Conservation (phyloP, 2,797 vertebrate species). For the Poecilia picta region DNA sequence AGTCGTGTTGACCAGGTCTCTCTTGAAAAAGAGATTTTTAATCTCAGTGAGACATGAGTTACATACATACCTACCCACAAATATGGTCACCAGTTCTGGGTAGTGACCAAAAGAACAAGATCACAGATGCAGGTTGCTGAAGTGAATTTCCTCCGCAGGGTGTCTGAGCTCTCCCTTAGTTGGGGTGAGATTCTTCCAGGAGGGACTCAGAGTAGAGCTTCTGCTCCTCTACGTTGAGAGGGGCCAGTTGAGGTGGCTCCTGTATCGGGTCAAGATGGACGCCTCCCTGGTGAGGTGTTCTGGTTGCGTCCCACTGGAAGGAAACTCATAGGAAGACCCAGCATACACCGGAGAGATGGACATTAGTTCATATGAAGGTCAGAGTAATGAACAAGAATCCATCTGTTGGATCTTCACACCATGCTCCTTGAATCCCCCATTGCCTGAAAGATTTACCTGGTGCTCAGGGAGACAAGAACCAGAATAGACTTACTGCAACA, state of each 20-base stretch:
- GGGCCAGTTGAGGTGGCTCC: background rate
- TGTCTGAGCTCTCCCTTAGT: too few relatives aligned
- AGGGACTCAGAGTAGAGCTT: too few relatives aligned
- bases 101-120: too few relatives aligned
- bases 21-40: too few relatives aligned
- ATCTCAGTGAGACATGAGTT: too few relatives aligned
- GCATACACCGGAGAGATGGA: background rate
- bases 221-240: background rate
- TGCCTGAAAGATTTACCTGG: background rate
- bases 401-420: background rate
- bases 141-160: too few relatives aligned
- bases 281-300: background rate
- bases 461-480: background rate
- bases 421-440: background rate
- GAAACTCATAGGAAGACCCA: background rate
- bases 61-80: too few relatives aligned
- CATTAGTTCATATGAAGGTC: background rate
- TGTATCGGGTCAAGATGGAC: background rate
- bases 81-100: too few relatives aligned
- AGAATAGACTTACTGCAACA: background rate
- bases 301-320: background rate
- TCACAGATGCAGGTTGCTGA: too few relatives aligned
- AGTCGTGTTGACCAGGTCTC: too few relatives aligned
- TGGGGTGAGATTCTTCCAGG: too few relatives aligned
- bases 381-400: background rate